Evolutionary conservation across 2,113 vertebrate species (phyloP), one percentile per base, ranked within the genome.

Genomic region (Microcebus tavaratra): DNA sequence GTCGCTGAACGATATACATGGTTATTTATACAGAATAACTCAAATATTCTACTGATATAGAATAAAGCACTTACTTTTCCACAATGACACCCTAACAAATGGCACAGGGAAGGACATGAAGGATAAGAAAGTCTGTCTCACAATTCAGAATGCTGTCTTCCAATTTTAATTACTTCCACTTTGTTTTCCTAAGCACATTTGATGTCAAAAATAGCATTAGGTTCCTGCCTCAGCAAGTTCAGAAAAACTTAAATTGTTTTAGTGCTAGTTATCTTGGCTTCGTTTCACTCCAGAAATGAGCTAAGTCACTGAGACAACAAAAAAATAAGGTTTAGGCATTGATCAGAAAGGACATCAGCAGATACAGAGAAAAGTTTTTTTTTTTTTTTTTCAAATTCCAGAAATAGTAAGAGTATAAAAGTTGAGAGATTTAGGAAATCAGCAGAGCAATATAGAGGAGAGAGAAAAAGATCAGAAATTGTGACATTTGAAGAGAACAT

Each of bases 141-240:
- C 53, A 53, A 17, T 17, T 17, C 4, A 53, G 53, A 63, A 17
- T 8, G 18, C 14, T 63, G 36, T 23, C 20, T 87, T 50, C 12
- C 50, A 12, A 70, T 10, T 31, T 45, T 45, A 67, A 21, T 29
- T 50, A 27, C 13, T 1, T 50, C 20, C 21, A 63, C 3, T 27
- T 53, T n/a, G 67, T 95, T 65, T 65, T 8, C 8, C 27, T 36
- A 36, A 83, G 48, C 34, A 1, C 50, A 31, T 50, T 53, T 53
- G 53, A 65, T 42, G 7, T 9, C 1, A 27, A n/a, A 15, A 42
- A 42, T 3, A n/a, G 34, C 6, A 2, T n/a, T n/a, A 75, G 2
- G 29, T 63, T 87, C 27, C 36, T 50, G 6, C 10, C 11, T 79
- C 39, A 84, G 45, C 67, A 61, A 29, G 8, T 9, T 79, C 6